Conservation (phyloP, 2,113 vertebrate genomes). For the Ailurus styani region DNA sequence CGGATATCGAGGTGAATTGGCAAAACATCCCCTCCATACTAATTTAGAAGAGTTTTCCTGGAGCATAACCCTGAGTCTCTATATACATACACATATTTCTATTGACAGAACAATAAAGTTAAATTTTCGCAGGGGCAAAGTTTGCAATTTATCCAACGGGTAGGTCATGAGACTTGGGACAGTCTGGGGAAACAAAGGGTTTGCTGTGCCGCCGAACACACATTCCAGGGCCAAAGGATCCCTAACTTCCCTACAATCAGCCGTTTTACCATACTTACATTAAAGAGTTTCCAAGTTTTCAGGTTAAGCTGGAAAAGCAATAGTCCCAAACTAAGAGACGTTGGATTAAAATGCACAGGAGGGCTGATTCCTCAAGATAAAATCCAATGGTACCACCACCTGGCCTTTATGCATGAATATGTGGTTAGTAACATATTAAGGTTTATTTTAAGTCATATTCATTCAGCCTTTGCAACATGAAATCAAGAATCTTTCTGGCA, state of each 20-base stretch:
- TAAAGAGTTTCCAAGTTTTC: too few species aligned
- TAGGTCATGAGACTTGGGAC: neutral
- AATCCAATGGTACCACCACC: neutral
- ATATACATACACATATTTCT: neutral
- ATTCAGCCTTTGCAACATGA: neutral
- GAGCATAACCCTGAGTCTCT: neutral
- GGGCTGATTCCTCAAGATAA: neutral
- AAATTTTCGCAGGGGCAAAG: neutral
- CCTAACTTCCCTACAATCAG: neutral
- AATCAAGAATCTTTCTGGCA: neutral
- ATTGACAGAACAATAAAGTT: neutral
- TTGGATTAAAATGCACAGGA: neutral
- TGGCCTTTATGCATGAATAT: neutral
- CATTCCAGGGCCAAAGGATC: neutral
- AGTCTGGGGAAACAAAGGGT: neutral
- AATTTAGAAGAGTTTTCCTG: neutral
- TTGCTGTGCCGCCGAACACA: neutral
- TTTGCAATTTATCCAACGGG: neutral
- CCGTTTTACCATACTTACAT: neutral
- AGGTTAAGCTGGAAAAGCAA: neutral
- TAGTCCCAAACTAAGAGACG: neutral
- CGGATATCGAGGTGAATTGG: neutral
- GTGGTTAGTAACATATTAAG: neutral
- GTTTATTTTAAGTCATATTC: neutral
- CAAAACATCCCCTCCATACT: accelerated